These are phyloP conservation scores for Scaeva pyrastri DNA, from an alignment of 2,888 invertebrate genomes.

Conservation along the genomic window DNA sequence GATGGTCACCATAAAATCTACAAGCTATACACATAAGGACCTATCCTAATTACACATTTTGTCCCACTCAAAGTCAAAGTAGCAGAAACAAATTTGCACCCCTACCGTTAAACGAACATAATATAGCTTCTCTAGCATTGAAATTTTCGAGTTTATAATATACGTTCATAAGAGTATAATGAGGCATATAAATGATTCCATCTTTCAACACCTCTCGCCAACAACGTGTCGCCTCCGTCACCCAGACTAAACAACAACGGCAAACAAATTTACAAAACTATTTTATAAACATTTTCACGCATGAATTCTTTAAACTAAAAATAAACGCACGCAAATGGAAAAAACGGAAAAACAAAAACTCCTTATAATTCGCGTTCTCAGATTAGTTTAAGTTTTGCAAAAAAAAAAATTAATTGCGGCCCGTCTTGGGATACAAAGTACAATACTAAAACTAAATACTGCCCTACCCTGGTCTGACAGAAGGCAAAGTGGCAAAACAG, in stretches of 20 bases:
- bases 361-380: neutral
- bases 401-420: constrained; percentile 1
- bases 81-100: neutral
- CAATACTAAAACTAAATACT: constrained; percentile 10
- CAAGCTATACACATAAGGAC: neutral
- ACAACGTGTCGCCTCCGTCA: too few relatives aligned
- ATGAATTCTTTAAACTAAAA: constrained; percentile 50
- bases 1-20: neutral
- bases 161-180: neutral
- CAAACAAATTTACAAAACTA: constrained; percentile 34
- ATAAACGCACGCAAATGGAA: constrained; percentile 37
- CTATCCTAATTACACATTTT: neutral
- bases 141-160: constrained; percentile 16
- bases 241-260: constrained; percentile 12
- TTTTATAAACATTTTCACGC: constrained; percentile 71
- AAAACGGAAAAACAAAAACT: too few relatives aligned
- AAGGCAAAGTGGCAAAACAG: neutral
- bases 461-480: constrained; percentile 1
- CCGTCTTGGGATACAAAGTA: constrained; percentile 16
- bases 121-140: neutral
- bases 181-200: neutral
- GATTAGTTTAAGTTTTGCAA: neutral
- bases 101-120: neutral
- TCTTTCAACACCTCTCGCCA: constrained; percentile 20
- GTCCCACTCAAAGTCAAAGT: neutral